A percentile compares a stretch with the other conserved stretches of the same genome.
phyloP scores from a whole-genome alignment of 2,888 invertebrate species.

The Spodoptera exigua region DNA sequence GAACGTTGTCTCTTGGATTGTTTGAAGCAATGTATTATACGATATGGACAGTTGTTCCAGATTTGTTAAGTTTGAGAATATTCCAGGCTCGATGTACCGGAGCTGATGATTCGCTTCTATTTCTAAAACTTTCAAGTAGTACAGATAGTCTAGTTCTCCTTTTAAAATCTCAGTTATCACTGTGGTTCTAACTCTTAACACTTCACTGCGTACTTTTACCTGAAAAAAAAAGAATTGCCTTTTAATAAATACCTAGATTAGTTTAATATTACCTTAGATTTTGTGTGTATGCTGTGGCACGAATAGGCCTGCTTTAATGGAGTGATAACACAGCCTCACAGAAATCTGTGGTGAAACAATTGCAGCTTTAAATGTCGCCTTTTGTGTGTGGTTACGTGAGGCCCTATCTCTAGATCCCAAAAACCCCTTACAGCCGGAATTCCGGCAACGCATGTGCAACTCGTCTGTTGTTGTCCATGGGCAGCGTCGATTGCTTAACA shows the following conservation, averaged over 20 bases:
- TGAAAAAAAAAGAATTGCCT: conserved; percentile 62
- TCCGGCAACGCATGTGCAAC: too few relatives aligned
- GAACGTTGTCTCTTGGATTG: conserved; percentile 83
- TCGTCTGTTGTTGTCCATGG: too few relatives aligned
- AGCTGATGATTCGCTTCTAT: conserved; percentile 89
- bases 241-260: conserved; percentile 1
- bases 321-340: too few relatives aligned
- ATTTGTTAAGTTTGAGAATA: conserved; percentile 83
- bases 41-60: conserved; percentile 88
- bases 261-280: too few relatives aligned
- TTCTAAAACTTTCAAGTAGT: conserved; percentile 79
- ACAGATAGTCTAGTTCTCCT: conserved; percentile 79
- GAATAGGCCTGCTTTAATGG: too few relatives aligned
- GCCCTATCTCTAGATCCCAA: too few relatives aligned
- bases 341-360: too few relatives aligned
- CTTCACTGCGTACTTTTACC: conserved; percentile 74
- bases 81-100: conserved; percentile 81
- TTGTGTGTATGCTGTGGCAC: too few relatives aligned
- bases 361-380: too few relatives aligned
- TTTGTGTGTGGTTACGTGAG: too few relatives aligned
- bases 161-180: conserved; percentile 78
- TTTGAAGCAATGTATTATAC: conserved; percentile 83
- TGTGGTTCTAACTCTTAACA: conserved; percentile 85
- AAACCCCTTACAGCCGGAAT: too few relatives aligned
- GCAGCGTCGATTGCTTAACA: too few relatives aligned